Evolutionary conservation across 2,113 vertebrate species (phyloP).

Genomic region (Myotis yumanensis): DNA sequence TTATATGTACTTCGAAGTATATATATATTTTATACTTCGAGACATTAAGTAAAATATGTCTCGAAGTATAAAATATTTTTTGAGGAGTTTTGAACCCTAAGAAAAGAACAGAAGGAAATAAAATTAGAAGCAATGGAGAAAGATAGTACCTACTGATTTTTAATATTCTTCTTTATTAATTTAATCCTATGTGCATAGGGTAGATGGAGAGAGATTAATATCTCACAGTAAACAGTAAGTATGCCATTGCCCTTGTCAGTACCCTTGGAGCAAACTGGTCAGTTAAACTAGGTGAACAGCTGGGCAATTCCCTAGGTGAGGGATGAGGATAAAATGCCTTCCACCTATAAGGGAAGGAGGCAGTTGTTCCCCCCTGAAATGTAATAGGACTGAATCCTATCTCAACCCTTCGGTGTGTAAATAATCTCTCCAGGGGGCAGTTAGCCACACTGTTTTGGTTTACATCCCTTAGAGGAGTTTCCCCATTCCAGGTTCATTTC

Average conservation of each 20-base stretch:
- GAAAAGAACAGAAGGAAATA: background rate
- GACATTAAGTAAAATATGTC: background rate
- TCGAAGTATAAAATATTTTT: background rate
- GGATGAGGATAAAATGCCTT: background rate
- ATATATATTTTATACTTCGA: too few species aligned
- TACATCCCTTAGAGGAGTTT: background rate
- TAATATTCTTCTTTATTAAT: background rate
- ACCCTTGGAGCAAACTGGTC: background rate
- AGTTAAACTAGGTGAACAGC: background rate
- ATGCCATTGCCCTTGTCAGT: background rate
- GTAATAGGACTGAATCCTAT: background rate
- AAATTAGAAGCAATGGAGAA: background rate
- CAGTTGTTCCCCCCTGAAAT: background rate
- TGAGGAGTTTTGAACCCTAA: background rate
- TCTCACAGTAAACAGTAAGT: background rate
- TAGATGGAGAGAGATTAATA: background rate
- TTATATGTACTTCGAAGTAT: too few species aligned
- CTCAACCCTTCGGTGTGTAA: background rate
- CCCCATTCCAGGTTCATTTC: background rate
- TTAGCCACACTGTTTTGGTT: background rate
- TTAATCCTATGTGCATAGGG: background rate
- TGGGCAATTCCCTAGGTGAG: background rate
- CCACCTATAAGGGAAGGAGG: background rate
- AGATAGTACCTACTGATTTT: background rate
- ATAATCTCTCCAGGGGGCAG: background rate